Evolutionary conservation across 2,113 vertebrate genomes (phyloP).

Genomic region (Rhinolophus ferrumequinum): DNA sequence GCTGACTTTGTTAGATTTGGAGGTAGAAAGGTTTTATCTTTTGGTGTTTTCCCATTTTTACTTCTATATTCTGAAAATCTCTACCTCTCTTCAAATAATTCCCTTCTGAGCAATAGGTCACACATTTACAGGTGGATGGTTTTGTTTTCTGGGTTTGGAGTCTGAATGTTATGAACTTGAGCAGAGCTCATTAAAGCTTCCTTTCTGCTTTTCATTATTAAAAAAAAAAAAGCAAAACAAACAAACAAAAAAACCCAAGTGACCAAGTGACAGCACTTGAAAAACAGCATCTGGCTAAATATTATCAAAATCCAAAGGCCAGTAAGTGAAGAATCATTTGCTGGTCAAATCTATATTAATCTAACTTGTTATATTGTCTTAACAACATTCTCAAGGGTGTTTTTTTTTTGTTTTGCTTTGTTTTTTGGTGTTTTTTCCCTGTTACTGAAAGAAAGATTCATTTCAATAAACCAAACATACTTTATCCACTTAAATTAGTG

Average conservation of each 20-base stretch:
- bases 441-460: slow-evolving; percentile 69
- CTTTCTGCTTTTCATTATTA: slow-evolving; percentile 76
- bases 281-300: slow-evolving; percentile 81
- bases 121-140: slow-evolving; percentile 75
- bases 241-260: slow-evolving; percentile 64
- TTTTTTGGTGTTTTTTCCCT: too few species aligned
- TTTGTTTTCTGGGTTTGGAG: slow-evolving; percentile 80
- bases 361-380: slow-evolving; percentile 78
- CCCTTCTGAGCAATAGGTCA: slow-evolving; percentile 78
- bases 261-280: slow-evolving; percentile 78
- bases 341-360: slow-evolving; percentile 78
- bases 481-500: slow-evolving; percentile 69
- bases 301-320: slow-evolving; percentile 80
- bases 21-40: slow-evolving; percentile 45
- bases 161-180: slow-evolving; percentile 77
- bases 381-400: slow-evolving; percentile 65
- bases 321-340: slow-evolving; percentile 75
- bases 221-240: not conserved
- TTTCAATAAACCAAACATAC: slow-evolving; percentile 67
- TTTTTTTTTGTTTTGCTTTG: not conserved
- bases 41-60: slow-evolving; percentile 26
- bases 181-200: slow-evolving; percentile 79
- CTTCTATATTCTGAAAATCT: slow-evolving; percentile 58
- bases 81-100: slow-evolving; percentile 60
- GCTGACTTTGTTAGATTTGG: slow-evolving; percentile 26